Base-by-base conservation (phyloP, 2,113 vertebrate genomes). In the Percopsis transmontana region DNA sequence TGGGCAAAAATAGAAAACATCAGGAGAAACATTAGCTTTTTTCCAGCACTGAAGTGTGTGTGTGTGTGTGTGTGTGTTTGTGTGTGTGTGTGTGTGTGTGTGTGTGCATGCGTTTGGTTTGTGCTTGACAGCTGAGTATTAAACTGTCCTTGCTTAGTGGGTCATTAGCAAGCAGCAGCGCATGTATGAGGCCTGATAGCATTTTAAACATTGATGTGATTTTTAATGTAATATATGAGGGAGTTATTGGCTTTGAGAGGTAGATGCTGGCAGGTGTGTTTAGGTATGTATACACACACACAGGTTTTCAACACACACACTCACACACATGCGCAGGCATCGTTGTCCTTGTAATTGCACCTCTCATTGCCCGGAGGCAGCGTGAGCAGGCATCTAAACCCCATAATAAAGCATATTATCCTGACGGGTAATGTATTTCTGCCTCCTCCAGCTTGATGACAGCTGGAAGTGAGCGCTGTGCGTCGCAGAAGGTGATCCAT, bases 361-460 rank as follows among this genome's bases (percentile, higher is more conserved):
- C 72, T 86, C 87, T 90, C 83, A 84, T 88, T 87, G 85, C 86
- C 90, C 80, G 3, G 38, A 82, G 87, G 87, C 86, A 66, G 74
- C 74, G 66, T 86, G 87, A 81, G 84, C 85, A 66, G 82, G 87
- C 81, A 82, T 82, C 80, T 87, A 88, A 83, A 78, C 82, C 68
- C 74, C 74, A 79, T 86, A 85, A 89, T 90, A 86, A 91, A 90
- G 82, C 84, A 86, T 84, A 90, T 92, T 91, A 90, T 89, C 80
- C 72, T 42, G 84, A 80, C 72, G 81, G 82, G 78, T 85, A 88
- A 93, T 90, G 82, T 73, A 82, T 91, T 89, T 90, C 79, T 76
- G 74, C 88, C 83, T 90, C 85, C 81, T 90, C 80, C 83, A 87
- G 80, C 81, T 66, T 79, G 81, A 88, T 91, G 90, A 91, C 89